A percentile compares a stretch with the other conserved stretches of the same genome.
These are phyloP conservation scores for Pangasius mekongensis DNA, from an alignment of 2,797 vertebrate genomes.

Conservation along the genomic window DNA sequence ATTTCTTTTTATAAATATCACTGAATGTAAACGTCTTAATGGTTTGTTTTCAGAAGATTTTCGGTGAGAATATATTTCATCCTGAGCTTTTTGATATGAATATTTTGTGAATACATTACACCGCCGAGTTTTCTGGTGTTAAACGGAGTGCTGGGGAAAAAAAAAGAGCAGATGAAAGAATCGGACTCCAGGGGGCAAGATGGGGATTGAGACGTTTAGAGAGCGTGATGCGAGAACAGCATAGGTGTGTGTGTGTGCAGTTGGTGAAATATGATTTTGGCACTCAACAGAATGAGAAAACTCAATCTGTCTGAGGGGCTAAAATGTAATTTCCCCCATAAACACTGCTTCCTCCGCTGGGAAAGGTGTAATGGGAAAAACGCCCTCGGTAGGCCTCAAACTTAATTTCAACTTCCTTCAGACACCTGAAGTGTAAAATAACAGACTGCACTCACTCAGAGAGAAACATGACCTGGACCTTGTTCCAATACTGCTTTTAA, in stretches of 20 bases:
- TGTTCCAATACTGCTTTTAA: constrained; percentile 5
- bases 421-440: constrained; percentile 35
- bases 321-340: constrained; percentile 58
- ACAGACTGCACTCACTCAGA: constrained; percentile 18
- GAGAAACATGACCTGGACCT: constrained; percentile 18
- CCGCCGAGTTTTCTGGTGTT: background rate
- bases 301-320: constrained; percentile 42
- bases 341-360: constrained; percentile 48
- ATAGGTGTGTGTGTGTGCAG: constrained; percentile 53
- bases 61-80: background rate
- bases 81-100: constrained; percentile 28
- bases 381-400: constrained; percentile 22
- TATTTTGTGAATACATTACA: constrained; percentile 28
- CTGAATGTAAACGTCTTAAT: constrained; percentile 7
- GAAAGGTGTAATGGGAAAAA: constrained; percentile 38
- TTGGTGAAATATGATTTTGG: constrained; percentile 64
- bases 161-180: constrained; percentile 37
- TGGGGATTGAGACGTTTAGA: constrained; percentile 24
- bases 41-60: constrained; percentile 18
- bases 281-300: constrained; percentile 57
- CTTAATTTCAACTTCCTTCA: constrained; percentile 40
- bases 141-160: constrained; percentile 9
- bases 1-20: constrained; percentile 19
- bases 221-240: constrained; percentile 20
- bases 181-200: background rate